Evolutionary conservation across 2,113 vertebrate genomes (phyloP).

Genomic region (Podilymbus podiceps): DNA sequence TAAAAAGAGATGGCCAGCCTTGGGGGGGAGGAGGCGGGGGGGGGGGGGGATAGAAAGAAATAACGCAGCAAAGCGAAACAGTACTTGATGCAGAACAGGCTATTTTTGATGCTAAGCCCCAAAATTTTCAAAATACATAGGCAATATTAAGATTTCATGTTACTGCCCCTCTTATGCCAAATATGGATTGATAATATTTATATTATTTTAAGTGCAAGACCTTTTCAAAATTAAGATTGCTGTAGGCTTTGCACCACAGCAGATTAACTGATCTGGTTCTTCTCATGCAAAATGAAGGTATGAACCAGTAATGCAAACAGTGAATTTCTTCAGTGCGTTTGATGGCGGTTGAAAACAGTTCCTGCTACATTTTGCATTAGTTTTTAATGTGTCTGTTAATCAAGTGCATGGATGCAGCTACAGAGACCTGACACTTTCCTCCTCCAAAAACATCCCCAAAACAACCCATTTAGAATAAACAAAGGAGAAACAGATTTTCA

Average conservation of each 20-base stretch:
- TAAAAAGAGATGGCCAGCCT: constrained; percentile 34
- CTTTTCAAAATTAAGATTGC: not conserved
- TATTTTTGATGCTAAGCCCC: not conserved
- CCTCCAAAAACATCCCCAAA: not conserved
- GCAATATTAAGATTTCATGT: not conserved
- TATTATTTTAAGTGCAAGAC: not conserved
- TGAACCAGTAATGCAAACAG: not conserved
- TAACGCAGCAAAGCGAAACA: not conserved
- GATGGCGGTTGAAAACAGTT: not conserved
- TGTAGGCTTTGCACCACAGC: not conserved
- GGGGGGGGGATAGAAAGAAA: not conserved
- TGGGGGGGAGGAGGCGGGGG: not conserved
- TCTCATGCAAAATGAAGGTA: not conserved
- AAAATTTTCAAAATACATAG: not conserved
- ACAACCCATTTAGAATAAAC: not conserved
- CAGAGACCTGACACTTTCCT: not conserved
- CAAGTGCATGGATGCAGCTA: not conserved
- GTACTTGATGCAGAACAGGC: not conserved
- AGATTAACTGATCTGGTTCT: not conserved
- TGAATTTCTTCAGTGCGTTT: not conserved
- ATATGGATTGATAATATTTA: not conserved
- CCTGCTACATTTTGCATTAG: not conserved
- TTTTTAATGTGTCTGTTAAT: not conserved
- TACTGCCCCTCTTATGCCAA: not conserved
- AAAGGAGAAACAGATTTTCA: not conserved